Evolutionary conservation across 2,888 invertebrate genomes (phyloP).

Genomic region (Caenorhabditis parvicauda): DNA sequence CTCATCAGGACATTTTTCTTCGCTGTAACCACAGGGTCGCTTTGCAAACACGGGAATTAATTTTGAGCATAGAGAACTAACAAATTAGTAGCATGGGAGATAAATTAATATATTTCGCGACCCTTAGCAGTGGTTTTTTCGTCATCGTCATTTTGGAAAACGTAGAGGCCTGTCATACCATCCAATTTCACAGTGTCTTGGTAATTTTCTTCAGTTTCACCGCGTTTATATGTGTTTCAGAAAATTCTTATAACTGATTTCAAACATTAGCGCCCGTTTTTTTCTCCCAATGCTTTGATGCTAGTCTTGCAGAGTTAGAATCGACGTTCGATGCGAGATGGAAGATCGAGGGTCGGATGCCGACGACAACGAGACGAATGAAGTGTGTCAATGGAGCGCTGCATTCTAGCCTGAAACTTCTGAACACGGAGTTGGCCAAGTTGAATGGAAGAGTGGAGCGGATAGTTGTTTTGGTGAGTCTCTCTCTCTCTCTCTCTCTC

Average conservation of each 20-base stretch:
- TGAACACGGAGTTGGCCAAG: constrained; percentile 8
- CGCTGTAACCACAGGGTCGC: no score
- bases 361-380: constrained; percentile 65
- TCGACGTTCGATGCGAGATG: constrained; percentile 13
- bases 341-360: constrained; percentile 65
- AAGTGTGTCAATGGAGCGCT: constrained; percentile 66
- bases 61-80: no score
- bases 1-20: no score
- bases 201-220: no score
- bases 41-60: no score
- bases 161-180: no score
- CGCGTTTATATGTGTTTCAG: background rate
- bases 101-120: no score
- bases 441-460: constrained; percentile 3
- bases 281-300: background rate
- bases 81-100: no score
- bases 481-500: no score
- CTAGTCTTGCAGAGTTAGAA: constrained; percentile 6
- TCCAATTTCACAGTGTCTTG: no score
- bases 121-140: no score
- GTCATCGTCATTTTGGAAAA: no score
- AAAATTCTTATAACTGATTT: background rate
- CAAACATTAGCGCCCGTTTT: background rate
- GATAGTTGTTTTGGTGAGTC: background rate
- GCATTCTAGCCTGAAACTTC: constrained; percentile 11